Conservation (phyloP, 2,113 vertebrate genomes). For the Pomatorhinus ruficollis region DNA sequence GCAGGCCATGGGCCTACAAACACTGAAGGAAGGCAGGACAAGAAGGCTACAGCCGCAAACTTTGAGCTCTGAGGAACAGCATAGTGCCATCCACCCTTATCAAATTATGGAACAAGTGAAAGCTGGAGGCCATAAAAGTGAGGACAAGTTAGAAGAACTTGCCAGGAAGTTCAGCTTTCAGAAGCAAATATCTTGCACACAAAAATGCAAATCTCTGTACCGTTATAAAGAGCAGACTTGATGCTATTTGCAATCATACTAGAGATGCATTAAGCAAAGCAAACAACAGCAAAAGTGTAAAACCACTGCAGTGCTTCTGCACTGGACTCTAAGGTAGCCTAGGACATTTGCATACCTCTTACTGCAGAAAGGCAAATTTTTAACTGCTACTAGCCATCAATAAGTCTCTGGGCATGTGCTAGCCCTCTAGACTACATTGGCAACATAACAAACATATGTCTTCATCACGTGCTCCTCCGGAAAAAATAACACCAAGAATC, state of each 20-base stretch:
- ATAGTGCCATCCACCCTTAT: background rate
- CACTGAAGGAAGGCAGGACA: background rate
- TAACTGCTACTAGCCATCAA: background rate
- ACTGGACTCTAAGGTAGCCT: background rate
- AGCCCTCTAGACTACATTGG: background rate
- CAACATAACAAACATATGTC: background rate
- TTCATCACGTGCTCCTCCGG: background rate
- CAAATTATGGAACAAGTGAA: slow-evolving; percentile 16
- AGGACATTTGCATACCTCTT: background rate
- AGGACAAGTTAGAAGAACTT: background rate
- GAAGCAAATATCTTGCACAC: background rate
- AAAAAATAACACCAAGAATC: background rate
- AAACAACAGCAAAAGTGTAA: background rate
- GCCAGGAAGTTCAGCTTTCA: slow-evolving; percentile 8
- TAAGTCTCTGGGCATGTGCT: background rate
- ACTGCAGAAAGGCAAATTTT: background rate
- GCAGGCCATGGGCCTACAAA: background rate
- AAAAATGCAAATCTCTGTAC: background rate
- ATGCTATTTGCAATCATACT: background rate
- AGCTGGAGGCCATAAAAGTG: background rate
- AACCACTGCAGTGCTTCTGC: background rate
- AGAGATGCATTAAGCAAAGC: background rate
- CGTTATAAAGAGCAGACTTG: background rate
- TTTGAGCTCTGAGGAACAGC: background rate
- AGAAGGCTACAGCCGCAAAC: background rate